Percentiles rank a stretch among this genome's conserved stretches.
Conservation (phyloP, 2,113 vertebrate species). For the Siniperca knerii region DNA sequence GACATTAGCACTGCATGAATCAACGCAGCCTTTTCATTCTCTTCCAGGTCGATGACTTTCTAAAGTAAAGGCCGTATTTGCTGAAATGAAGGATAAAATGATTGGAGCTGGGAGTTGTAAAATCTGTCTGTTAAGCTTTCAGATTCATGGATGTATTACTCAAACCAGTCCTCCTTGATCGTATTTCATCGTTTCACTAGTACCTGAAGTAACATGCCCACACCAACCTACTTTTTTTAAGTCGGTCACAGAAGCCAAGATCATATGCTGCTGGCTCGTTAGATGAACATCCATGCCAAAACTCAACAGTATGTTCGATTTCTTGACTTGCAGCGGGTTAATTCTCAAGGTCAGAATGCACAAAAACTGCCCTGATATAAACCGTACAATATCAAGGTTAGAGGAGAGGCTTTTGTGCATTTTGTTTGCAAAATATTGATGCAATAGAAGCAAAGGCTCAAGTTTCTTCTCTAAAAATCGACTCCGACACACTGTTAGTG, state of each 20-base stretch:
- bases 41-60: neutral
- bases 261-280: neutral
- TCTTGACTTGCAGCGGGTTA: neutral
- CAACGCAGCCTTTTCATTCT: neutral
- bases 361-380: neutral
- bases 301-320: neutral
- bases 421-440: neutral
- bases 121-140: neutral
- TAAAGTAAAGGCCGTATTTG: no score
- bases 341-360: neutral
- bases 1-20: neutral
- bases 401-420: neutral
- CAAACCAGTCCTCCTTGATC: neutral
- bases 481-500: neutral
- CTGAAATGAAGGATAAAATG: neutral
- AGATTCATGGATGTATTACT: neutral
- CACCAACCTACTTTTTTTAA: no score
- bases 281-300: neutral
- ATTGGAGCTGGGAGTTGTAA: no score
- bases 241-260: neutral
- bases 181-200: neutral
- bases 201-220: constrained; percentile 8
- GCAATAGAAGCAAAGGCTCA: neutral
- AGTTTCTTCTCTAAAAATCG: neutral
- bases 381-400: neutral